Evolutionary conservation across 2,888 invertebrate genomes (phyloP).

Genomic region (Meliscaeva auricollis): DNA sequence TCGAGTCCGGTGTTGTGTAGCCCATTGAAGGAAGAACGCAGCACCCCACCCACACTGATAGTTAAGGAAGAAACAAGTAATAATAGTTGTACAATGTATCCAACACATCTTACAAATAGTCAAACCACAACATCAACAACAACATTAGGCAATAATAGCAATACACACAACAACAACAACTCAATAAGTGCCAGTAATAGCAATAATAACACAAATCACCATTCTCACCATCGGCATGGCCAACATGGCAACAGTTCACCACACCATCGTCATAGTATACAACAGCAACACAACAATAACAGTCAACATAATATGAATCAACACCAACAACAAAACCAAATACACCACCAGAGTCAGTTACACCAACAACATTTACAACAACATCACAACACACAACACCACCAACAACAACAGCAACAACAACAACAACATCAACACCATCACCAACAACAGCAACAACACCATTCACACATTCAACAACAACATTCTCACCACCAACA

Average conservation of each 20-base stretch:
- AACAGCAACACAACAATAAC: slow-evolving; percentile 77
- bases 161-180: slow-evolving; percentile 80
- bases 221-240: slow-evolving; percentile 77
- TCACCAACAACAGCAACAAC: slow-evolving; percentile 80
- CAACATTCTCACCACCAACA: slow-evolving; percentile 83
- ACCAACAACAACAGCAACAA: slow-evolving; percentile 78
- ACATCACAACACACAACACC: slow-evolving; percentile 80
- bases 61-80: slow-evolving; percentile 91
- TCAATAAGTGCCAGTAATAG: slow-evolving; percentile 79
- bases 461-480: slow-evolving; percentile 77
- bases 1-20: slow-evolving; percentile 85
- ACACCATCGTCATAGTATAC: slow-evolving; percentile 78
- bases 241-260: slow-evolving; percentile 72
- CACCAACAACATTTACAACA: slow-evolving; percentile 79
- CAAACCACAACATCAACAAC: slow-evolving; percentile 80
- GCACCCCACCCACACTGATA: slow-evolving; percentile 88
- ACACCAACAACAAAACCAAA: slow-evolving; percentile 78
- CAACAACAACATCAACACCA: slow-evolving; percentile 78
- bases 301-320: slow-evolving; percentile 77
- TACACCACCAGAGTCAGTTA: slow-evolving; percentile 79
- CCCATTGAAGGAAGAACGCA: slow-evolving; percentile 88
- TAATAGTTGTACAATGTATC: slow-evolving; percentile 86
- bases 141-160: slow-evolving; percentile 80
- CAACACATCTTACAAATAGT: slow-evolving; percentile 80
- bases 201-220: slow-evolving; percentile 77